phyloP scores from a whole-genome alignment of 2,888 invertebrate genomes.

The Rosalia funebris region DNA sequence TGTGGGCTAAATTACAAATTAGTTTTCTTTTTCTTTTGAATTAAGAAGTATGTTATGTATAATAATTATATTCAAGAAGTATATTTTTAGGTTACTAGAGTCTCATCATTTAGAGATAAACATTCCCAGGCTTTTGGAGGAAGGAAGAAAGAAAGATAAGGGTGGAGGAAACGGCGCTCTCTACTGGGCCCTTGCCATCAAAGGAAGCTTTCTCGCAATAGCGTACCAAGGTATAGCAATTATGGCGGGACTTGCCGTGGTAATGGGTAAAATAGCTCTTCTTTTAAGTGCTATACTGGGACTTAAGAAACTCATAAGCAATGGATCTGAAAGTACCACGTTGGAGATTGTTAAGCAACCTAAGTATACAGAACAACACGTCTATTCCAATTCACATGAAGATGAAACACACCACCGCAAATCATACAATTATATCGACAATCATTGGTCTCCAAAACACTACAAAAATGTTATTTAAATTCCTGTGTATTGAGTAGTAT shows the following conservation, averaged over 20 bases:
- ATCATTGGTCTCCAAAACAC: too few relatives aligned
- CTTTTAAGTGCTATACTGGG: slow-evolving; percentile 82
- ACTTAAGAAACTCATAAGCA: slow-evolving; percentile 79
- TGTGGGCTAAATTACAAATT: too few relatives aligned
- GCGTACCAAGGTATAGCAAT: slow-evolving; percentile 78
- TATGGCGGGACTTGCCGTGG: slow-evolving; percentile 82
- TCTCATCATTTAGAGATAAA: slow-evolving; percentile 66
- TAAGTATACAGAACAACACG: slow-evolving; percentile 81
- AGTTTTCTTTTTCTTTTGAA: too few relatives aligned
- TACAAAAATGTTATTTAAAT: too few relatives aligned
- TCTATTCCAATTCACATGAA: slow-evolving; percentile 69
- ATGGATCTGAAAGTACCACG: slow-evolving; percentile 80
- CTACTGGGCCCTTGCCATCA: slow-evolving; percentile 75
- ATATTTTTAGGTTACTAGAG: slow-evolving; percentile 68
- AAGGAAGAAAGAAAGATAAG: slow-evolving; percentile 51
- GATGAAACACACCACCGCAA: slow-evolving; percentile 43
- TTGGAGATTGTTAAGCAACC: slow-evolving; percentile 89
- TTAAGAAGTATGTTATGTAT: too few relatives aligned
- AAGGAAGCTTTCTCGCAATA: slow-evolving; percentile 77
- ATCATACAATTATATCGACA: too few relatives aligned
- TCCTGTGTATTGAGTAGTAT: too few relatives aligned
- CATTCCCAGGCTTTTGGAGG: slow-evolving; percentile 59
- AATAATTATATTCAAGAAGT: too few relatives aligned
- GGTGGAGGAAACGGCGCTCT: slow-evolving; percentile 66
- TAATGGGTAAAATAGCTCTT: slow-evolving; percentile 86